Base-by-base conservation (phyloP, 2,797 vertebrate genomes). In the Sebastes steindachneri region DNA sequence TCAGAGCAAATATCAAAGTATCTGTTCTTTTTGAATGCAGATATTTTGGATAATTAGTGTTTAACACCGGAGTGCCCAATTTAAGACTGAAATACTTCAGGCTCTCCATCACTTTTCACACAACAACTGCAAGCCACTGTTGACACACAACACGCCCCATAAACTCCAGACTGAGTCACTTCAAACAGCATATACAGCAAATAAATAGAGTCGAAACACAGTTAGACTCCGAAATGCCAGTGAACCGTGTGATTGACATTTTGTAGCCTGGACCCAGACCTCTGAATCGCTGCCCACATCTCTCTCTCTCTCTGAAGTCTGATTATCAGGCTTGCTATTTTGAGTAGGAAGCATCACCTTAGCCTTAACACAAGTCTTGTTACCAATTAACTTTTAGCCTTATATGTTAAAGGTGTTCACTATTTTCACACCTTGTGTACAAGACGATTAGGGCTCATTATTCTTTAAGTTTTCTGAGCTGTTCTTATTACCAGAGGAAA, bases 1-100 rank as follows among this genome's bases (percentile, higher is more conserved):
- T 89, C 70, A 74, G 68, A 83, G 55, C 26, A 86, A 74, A 77
- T 70, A 83, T 80, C 25, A 87, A 68, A 81, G 72, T 45, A 41
- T 73, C 23, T 63, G n/a, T 63, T 82, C 3, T 75, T 73, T 77
- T 60, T 58, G n/a, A 73, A 80, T 75, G 68, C 67, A 48, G 53
- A 59, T 68, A 69, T 74, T 73, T 57, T 67, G 33, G 65, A 68
- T 70, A 28, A 70, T 67, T 33, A 19, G 71, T 62, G 28, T 69
- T 77, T 64, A 72, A 74, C 68, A 9, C 53, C n/a, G 1, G 12
- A 45, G 62, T 2, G 51, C 15, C 35, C 4, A 4, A 45, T 68
- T 75, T 71, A 41, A 68, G 9, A 21, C 37, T 64, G 62, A 64
- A 58, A 68, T 53, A 2, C 19, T 53, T 12, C 1, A 23, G 57